These are phyloP conservation scores for Microhierax caerulescens DNA, from an alignment of 2,797 vertebrate species.

Conservation along the genomic window DNA sequence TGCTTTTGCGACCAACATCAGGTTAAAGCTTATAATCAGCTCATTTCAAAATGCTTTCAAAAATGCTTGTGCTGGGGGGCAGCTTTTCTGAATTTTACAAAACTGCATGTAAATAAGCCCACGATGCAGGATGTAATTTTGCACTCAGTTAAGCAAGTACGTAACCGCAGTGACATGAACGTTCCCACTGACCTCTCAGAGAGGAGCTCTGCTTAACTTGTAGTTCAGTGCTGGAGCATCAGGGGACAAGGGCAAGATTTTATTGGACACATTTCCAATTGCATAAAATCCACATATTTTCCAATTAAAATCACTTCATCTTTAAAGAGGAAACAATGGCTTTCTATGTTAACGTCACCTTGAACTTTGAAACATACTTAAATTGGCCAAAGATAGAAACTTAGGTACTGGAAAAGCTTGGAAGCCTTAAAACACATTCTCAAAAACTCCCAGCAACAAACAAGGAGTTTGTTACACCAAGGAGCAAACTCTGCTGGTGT, in stretches of 20 bases:
- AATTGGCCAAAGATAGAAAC: background rate
- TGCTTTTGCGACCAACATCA: background rate
- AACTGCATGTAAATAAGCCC: background rate
- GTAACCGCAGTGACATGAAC: background rate
- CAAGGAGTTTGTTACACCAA: background rate
- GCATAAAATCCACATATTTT: background rate
- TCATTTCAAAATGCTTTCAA: background rate
- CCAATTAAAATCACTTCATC: background rate
- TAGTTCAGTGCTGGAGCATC: background rate
- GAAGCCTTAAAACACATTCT: background rate
- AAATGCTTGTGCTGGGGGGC: background rate
- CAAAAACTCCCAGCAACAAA: background rate
- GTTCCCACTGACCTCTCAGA: background rate
- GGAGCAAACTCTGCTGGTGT: background rate
- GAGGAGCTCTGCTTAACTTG: background rate
- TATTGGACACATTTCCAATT: background rate
- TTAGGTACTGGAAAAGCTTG: background rate
- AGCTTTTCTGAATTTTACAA: background rate
- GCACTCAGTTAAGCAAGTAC: background rate
- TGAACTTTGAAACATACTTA: background rate
- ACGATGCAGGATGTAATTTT: background rate
- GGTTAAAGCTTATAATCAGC: background rate
- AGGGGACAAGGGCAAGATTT: background rate
- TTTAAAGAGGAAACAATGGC: background rate
- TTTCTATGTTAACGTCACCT: background rate